Percentiles rank a stretch among this genome's conserved stretches.
These are phyloP conservation scores for Saxidomus purpurata DNA, from an alignment of 1,140 invertebrate species.

Conservation along the genomic window DNA sequence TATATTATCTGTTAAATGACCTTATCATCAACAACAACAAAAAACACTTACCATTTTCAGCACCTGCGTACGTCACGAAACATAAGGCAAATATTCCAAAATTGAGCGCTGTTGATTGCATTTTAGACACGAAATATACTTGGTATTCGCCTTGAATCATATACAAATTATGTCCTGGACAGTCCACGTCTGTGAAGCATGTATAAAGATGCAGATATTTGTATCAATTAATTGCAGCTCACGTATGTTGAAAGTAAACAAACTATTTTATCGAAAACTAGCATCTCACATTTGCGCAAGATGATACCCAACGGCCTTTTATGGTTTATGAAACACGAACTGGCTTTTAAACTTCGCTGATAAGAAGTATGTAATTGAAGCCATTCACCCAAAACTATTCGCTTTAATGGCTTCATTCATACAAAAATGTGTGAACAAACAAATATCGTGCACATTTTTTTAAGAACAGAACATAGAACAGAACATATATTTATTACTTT, in stretches of 20 bases:
- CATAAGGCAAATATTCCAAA: not conserved
- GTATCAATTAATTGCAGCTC: too few species aligned
- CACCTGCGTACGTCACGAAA: not conserved
- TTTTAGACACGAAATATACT: not conserved
- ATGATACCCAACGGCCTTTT: not conserved
- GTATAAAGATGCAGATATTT: too few species aligned
- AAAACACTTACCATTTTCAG: not conserved
- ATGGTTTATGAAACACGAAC: too few species aligned
- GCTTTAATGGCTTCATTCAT: not conserved
- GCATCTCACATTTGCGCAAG: not conserved
- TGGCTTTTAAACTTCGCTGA: not conserved
- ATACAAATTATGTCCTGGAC: too few species aligned
- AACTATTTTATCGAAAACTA: not conserved
- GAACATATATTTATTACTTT: too few species aligned
- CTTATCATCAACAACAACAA: not conserved
- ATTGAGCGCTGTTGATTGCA: not conserved
- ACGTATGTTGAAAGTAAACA: not conserved
- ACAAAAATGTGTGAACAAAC: too few species aligned
- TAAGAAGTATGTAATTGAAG: not conserved
- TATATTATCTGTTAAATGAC: too few species aligned
- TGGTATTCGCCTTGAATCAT: not conserved
- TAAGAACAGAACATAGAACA: too few species aligned
- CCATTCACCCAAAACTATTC: not conserved
- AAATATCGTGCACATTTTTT: too few species aligned
- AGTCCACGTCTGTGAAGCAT: too few species aligned